phyloP scores from a whole-genome alignment of 2,113 vertebrate species.

The Charadrius vociferus region DNA sequence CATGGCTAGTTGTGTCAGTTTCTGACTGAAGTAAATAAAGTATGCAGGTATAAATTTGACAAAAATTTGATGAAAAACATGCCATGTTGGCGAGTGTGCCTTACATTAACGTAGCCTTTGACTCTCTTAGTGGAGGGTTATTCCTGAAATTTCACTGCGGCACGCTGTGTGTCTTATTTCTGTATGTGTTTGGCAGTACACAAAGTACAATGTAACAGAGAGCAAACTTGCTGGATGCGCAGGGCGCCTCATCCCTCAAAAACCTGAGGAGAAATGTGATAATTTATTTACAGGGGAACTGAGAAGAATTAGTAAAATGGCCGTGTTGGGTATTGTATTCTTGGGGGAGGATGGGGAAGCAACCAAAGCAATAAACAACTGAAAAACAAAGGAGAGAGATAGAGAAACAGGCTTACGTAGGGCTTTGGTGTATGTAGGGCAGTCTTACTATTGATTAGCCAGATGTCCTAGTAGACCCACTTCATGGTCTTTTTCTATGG shows the following conservation, averaged over 20 bases:
- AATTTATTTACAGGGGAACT: neutral
- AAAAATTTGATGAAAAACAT: neutral
- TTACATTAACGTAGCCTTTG: neutral
- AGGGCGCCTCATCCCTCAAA: neutral
- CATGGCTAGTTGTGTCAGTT: neutral
- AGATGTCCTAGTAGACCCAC: neutral
- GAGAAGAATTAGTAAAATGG: neutral
- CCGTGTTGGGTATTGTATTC: neutral
- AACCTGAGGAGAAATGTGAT: neutral
- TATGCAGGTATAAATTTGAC: neutral
- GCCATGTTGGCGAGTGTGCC: neutral
- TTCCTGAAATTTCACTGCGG: neutral
- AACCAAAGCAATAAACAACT: neutral
- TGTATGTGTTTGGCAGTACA: neutral
- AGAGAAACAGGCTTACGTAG: neutral
- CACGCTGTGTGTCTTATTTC: accelerated
- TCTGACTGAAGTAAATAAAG: neutral
- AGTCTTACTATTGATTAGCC: neutral
- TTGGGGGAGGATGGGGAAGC: neutral
- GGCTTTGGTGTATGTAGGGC: neutral
- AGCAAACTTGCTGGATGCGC: neutral
- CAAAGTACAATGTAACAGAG: neutral
- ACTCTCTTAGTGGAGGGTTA: neutral
- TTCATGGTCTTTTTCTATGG: neutral
- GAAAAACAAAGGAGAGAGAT: neutral